These are phyloP conservation scores for Intellagama lesueurii DNA, from an alignment of 2,797 vertebrate genomes.

Conservation along the genomic window DNA sequence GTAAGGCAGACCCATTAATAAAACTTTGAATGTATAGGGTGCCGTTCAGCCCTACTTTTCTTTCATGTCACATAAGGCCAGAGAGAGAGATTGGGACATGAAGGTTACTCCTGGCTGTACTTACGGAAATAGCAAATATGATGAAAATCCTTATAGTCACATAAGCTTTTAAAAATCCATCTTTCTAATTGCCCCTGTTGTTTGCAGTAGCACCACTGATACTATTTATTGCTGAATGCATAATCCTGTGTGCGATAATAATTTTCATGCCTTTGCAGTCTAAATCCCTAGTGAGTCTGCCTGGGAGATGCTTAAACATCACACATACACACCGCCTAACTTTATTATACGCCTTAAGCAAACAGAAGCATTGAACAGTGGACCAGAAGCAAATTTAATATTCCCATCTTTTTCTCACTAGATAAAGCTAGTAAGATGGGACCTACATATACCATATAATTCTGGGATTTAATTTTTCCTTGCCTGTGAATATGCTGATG, in stretches of 20 bases:
- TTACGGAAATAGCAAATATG: slow-evolving; percentile 53
- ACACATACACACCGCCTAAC: not conserved
- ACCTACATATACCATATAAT: slow-evolving; percentile 6
- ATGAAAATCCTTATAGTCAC: slow-evolving; percentile 34
- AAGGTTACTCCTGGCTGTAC: slow-evolving; percentile 52
- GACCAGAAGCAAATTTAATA: slow-evolving; percentile 6
- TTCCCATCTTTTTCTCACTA: not conserved
- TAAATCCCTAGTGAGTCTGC: slow-evolving; percentile 23
- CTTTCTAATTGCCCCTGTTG: slow-evolving; percentile 47
- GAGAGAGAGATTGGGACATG: slow-evolving; percentile 36
- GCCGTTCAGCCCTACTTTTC: slow-evolving; percentile 31
- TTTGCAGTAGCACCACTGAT: slow-evolving; percentile 40
- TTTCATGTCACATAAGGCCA: slow-evolving; percentile 50
- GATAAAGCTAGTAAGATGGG: slow-evolving; percentile 1
- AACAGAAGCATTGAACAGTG: not conserved
- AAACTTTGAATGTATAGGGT: not conserved
- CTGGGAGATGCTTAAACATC: not conserved
- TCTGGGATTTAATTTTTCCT: not conserved
- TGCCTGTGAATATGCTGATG: not conserved
- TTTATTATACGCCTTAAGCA: slow-evolving; percentile 4
- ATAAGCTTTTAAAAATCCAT: slow-evolving; percentile 41
- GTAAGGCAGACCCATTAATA: slow-evolving; percentile 52
- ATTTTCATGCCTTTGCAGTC: slow-evolving; percentile 31
- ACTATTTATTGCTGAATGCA: slow-evolving; percentile 15
- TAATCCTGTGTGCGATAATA: slow-evolving; percentile 13